Conservation (phyloP, 2,888 invertebrate genomes). For the Macrosoma leucophasiata region DNA sequence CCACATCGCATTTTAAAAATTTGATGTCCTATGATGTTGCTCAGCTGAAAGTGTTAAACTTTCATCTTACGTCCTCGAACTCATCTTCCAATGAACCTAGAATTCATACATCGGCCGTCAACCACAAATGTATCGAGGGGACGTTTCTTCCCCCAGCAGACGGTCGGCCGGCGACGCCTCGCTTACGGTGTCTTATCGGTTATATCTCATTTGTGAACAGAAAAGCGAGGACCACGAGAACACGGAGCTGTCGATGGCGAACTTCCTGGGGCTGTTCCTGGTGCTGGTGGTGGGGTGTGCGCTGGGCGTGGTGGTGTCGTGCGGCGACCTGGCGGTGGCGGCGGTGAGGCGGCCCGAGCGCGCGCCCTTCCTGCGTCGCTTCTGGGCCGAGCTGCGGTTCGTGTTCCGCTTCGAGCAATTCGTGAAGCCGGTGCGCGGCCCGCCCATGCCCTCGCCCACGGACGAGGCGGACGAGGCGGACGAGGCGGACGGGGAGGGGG, state of each 20-base stretch:
- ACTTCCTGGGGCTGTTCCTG: constrained; percentile 88
- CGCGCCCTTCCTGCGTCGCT: constrained; percentile 34
- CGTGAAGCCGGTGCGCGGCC: constrained; percentile 50
- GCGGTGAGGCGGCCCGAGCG: constrained; percentile 38
- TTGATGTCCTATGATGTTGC: too few species aligned
- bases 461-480: too few species aligned
- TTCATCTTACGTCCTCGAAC: too few species aligned
- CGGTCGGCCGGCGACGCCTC: too few species aligned
- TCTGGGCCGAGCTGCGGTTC: constrained; percentile 55
- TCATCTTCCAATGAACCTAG: too few species aligned
- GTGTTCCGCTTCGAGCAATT: constrained; percentile 57
- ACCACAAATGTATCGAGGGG: too few species aligned
- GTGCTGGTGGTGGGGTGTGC: constrained; percentile 82
- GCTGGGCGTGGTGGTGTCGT: constrained; percentile 78
- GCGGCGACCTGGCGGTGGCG: constrained; percentile 74
- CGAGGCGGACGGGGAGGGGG: constrained; percentile 42
- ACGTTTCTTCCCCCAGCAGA: too few species aligned
- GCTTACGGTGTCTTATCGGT: too few species aligned
- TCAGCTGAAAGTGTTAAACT: too few species aligned
- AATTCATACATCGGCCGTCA: too few species aligned
- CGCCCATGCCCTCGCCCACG: constrained; percentile 26
- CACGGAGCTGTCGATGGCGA: constrained; percentile 76
- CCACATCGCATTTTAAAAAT: too few species aligned
- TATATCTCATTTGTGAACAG: constrained; percentile 37
- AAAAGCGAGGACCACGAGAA: constrained; percentile 44